Percentiles rank a stretch among this genome's conserved stretches.
Evolutionary conservation across 2,888 invertebrate genomes (phyloP).

Genomic region (Aproaerema taeniolella): DNA sequence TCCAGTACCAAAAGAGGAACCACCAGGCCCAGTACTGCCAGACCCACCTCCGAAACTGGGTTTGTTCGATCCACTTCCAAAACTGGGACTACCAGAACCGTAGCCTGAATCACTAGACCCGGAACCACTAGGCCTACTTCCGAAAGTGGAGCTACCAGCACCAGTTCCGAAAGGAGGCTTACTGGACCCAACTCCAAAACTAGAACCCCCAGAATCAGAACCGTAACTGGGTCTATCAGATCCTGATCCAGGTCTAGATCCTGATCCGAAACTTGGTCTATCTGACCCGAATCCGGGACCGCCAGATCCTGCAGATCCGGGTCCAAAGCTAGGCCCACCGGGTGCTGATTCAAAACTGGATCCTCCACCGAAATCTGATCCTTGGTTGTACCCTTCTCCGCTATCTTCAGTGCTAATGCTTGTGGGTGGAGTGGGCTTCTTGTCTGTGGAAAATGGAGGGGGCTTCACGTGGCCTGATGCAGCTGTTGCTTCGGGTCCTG

Average conservation of each 20-base stretch:
- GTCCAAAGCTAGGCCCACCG: constrained; percentile 13
- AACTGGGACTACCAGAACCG: constrained; percentile 5
- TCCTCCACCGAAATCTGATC: constrained; percentile 8
- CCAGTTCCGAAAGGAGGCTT: constrained; percentile 10
- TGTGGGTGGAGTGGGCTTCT: constrained; percentile 28
- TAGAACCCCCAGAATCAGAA: constrained; percentile 13
- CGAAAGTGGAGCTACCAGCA: constrained; percentile 3
- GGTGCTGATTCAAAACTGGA: constrained; percentile 23
- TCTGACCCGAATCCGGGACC: not conserved
- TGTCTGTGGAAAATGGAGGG: constrained; percentile 59
- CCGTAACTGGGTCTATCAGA: constrained; percentile 15
- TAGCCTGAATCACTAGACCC: constrained; percentile 12
- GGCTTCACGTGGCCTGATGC: constrained; percentile 78
- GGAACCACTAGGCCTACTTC: not conserved
- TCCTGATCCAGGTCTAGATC: constrained; percentile 12
- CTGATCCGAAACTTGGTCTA: constrained; percentile 12
- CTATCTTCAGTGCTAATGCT: constrained; percentile 25
- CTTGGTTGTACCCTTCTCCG: constrained; percentile 15
- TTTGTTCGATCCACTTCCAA: constrained; percentile 9
- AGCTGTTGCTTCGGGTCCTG: constrained; percentile 73
- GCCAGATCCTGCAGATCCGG: constrained; percentile 10
- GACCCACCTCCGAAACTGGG: constrained; percentile 10
- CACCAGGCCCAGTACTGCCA: not conserved
- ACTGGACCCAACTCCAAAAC: constrained; percentile 11
- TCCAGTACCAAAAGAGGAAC: not conserved